A percentile compares a stretch with the other conserved stretches of the same genome.
These are phyloP conservation scores for Cyanistes caeruleus DNA, from an alignment of 2,113 vertebrate genomes.

Conservation along the genomic window DNA sequence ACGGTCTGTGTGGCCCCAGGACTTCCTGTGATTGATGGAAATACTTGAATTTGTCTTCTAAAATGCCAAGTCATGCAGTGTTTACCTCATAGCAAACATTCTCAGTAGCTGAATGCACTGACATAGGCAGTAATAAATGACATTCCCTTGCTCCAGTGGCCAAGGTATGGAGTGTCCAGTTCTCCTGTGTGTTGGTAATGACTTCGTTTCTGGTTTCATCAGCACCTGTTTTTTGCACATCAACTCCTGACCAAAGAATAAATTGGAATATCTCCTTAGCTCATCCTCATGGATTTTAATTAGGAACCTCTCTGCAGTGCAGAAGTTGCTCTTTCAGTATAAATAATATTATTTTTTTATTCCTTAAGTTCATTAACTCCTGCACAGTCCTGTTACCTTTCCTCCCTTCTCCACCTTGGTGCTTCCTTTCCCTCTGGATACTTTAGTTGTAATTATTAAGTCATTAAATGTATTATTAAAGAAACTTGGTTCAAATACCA, in stretches of 20 bases:
- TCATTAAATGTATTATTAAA: not conserved
- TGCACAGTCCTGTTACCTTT: not conserved
- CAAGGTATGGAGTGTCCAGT: rapidly evolving
- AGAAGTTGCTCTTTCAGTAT: not conserved
- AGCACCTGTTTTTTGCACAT: not conserved
- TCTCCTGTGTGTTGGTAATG: not conserved
- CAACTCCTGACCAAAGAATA: not conserved
- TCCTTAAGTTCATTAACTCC: not conserved
- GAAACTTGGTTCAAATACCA: not conserved
- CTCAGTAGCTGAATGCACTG: not conserved
- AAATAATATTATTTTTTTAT: not conserved
- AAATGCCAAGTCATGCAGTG: not conserved
- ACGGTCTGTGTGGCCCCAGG: not conserved
- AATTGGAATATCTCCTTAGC: not conserved
- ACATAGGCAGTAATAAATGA: not conserved
- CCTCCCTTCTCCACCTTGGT: not conserved
- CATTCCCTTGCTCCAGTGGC: not conserved
- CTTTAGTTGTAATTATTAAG: not conserved
- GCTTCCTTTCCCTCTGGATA: not conserved
- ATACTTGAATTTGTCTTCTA: not conserved
- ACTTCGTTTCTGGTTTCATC: not conserved
- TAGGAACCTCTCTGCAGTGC: not conserved
- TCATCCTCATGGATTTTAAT: not conserved
- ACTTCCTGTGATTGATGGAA: not conserved
- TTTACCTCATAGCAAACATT: not conserved